Evolutionary conservation across 2,888 invertebrate genomes (phyloP).

Genomic region (Hyposoter dolosus): DNA sequence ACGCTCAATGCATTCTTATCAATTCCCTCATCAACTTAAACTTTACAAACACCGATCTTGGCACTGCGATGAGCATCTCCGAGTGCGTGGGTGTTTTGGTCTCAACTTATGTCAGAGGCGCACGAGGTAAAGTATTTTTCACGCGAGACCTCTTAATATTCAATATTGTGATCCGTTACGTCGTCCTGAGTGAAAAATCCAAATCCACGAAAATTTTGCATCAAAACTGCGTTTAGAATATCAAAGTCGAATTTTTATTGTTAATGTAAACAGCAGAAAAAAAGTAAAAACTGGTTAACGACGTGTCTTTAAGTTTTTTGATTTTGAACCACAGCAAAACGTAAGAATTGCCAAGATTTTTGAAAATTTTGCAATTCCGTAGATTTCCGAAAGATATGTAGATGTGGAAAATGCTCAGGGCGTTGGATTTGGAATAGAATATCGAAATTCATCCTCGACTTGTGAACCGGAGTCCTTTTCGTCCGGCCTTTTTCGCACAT

Average conservation of each 20-base stretch:
- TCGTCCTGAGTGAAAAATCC: not conserved
- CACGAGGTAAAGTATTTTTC: conserved; percentile 75
- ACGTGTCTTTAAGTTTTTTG: not conserved
- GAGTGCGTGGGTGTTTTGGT: conserved; percentile 88
- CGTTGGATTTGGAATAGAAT: too few relatives aligned
- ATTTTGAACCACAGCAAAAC: not conserved
- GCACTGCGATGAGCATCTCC: conserved; percentile 90
- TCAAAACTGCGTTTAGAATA: not conserved
- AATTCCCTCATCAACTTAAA: conserved; percentile 89
- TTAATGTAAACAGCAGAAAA: not conserved
- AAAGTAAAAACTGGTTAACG: not conserved
- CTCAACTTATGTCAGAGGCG: conserved; percentile 81
- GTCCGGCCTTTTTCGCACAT: too few relatives aligned
- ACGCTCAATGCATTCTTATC: conserved; percentile 91
- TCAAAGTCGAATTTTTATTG: not conserved
- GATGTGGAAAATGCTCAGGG: too few relatives aligned
- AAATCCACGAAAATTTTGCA: not conserved
- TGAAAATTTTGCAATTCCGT: not conserved
- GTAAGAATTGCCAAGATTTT: not conserved
- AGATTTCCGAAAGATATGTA: too few relatives aligned
- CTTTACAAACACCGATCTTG: conserved; percentile 89
- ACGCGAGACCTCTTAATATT: not conserved
- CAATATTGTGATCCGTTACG: not conserved
- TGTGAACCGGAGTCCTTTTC: too few relatives aligned
- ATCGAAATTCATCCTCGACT: too few relatives aligned